Evolutionary conservation across 2,888 invertebrate genomes (phyloP), one percentile per base, ranked within the genome.

Genomic region (Lithophane leautieri): DNA sequence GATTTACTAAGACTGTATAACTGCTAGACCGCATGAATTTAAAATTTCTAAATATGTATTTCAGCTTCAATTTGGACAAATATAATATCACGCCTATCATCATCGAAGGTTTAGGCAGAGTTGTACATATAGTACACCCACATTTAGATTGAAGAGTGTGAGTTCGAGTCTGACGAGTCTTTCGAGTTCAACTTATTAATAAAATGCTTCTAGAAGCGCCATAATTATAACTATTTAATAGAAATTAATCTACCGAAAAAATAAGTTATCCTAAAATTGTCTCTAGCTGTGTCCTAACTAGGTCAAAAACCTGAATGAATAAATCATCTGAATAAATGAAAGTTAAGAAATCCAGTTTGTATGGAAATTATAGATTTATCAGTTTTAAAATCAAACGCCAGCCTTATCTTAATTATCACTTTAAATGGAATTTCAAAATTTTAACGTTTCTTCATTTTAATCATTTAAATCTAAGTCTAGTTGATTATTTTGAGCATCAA

Each of bases 1-100:
- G n/a, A 7, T 54, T n/a, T 61, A 78, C 78, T n/a, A 71, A n/a
- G 65, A 71, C 44, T 40, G 0, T 16, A 66, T 44, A 65, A 47
- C 56, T 16, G 34, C 14, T 11, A 42, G 40, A 19, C 40, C 8
- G 11, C 16, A 3, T 40, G 22, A 9, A 12, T 56, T 58, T 14
- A 0, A 63, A 2, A 63, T 74, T 40, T 25, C 1, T 40, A 6
- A 9, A 34, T n/a, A n/a, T n/a, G n/a, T n/a, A n/a, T 34, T 0
- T 6, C n/a, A 11, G 56, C 8, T 42, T 25, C 1, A 42, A 44
- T 22, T 19, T 34, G n/a, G 9, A 6, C 28, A 28, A 65, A 47
- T 4, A 28, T 8, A 28, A 7, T 2, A 66, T 34, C 6, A 50
- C 14, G 28, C 14, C 6, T 22, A 9, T 14, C 1, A 14, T 67